Evolutionary conservation across 30 jellyfish, hydroid and myxozoan genomes (phyloP), one percentile per base, ranked within the genome.

Genomic region (Sanderia malayensis): DNA sequence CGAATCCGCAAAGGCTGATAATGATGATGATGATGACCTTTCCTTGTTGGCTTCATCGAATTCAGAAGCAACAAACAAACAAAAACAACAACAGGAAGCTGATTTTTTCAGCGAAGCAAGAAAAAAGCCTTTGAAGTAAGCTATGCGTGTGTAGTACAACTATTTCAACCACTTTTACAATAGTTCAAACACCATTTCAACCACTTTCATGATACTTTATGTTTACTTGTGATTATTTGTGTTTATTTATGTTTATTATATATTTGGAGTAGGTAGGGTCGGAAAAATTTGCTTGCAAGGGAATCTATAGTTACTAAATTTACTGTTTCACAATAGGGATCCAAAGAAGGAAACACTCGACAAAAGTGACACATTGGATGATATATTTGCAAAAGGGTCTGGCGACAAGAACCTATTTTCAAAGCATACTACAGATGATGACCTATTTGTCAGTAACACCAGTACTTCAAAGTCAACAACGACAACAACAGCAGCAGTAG

Each of bases 71-170:
- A 61, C 32, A 31, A 30, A 6, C 11, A 33, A 34, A 24, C 66
- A 59, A 34, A 45, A 20, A 32, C 44, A 49, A 1, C 75, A 66
- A 47, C 77, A 79, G 24, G 78, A 66, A 2, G 62, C 15, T 22
- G 92, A 79, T 62, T 30, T 79, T 11, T 79, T 79, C 46, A 33
- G 24, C 19, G 81, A 79, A 44, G 92, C 92, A 32, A 79, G 92
- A 27, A 79, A 61, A 21, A 67, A 66, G 44, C 34, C 92, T 2
- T 29, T 53, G 84, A 79, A 78, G 92, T 79, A 37, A 23, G 81
- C 67, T n/a, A n/a, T n/a, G n/a, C n/a, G n/a, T n/a, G n/a, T n/a
- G n/a, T n/a, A n/a, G n/a, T n/a, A n/a, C n/a, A n/a, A n/a, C n/a
- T n/a, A n/a, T n/a, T n/a, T n/a, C n/a, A n/a, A n/a, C n/a, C n/a